Evolutionary conservation across 2,797 vertebrate species (phyloP), one percentile per base, ranked within the genome.

Genomic region (Margarornis squamiger): DNA sequence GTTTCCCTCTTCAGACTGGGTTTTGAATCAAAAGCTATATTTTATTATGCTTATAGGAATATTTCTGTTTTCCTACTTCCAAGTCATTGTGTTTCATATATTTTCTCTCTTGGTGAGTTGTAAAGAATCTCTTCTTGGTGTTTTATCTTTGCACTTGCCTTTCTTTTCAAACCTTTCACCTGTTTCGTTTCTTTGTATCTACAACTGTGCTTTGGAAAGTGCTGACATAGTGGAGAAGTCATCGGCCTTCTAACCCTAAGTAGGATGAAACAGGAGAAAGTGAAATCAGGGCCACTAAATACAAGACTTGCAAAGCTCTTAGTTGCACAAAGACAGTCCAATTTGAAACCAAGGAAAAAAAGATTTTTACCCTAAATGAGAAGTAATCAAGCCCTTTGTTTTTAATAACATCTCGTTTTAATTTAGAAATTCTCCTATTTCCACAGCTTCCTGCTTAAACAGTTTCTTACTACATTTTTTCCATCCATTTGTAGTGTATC

Each of bases 401-500:
- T 94, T 70, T 79, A 88, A 71, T 90, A 82, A 26, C 22, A 62
- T 83, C 15, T 91, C 15, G 10, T 92, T 79, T 90, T 63, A 82
- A 82, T 74, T 80, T 86, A 38, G 65, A 90, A 93, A 78, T 78
- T 79, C 46, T 94, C 16, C 9, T 67, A 27, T 71, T 91, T 93
- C 26, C 54, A 61, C 14, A 63, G 32, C 19, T 90, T 83, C 58
- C 58, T 92, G 29, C 65, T 61, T 86, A 52, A 90, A 74, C 41
- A 45, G 14, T 67, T 86, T 22, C 49, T 83, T 92, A 66, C 39
- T 62, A 39, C 15, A 13, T 71, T 81, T 92, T 93, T 94, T 88
- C 66, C 49, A 67, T 59, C 29, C 46, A 21, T 77, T 34, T 76
- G 30, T 34, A 77, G 22, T 65, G 23, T 65, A 45, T 83, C 49